Conservation (phyloP, 2,113 vertebrate genomes). For the Gorsachius goisagi region DNA sequence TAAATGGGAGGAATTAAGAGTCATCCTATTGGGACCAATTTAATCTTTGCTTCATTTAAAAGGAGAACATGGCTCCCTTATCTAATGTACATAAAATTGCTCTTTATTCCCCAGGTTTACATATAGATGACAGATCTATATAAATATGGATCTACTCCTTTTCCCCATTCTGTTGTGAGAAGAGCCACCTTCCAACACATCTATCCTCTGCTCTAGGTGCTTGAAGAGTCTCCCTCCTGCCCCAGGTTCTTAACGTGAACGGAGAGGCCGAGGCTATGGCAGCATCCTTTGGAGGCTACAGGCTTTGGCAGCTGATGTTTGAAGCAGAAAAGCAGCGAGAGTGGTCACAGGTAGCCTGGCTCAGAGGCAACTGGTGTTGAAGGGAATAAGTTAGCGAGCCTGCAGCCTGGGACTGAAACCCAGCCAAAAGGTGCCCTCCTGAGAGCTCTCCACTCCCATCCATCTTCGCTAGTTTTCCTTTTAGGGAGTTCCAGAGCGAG, state of each 20-base stretch:
- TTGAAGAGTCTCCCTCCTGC: neutral
- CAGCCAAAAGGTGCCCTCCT: neutral
- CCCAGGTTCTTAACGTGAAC: neutral
- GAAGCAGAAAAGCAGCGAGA: neutral
- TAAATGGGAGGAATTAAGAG: conserved; percentile 62
- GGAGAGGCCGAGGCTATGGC: neutral
- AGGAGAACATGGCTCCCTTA: conserved; percentile 64
- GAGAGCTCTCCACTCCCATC: neutral
- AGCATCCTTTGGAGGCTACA: neutral
- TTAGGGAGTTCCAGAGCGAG: neutral
- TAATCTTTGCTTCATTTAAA: conserved; percentile 67
- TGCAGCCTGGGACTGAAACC: neutral
- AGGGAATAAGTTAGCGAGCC: neutral
- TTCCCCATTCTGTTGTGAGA: neutral
- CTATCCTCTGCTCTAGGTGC: neutral
- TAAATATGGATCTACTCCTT: conserved; percentile 27
- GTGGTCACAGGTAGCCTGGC: neutral
- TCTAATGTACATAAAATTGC: conserved; percentile 56
- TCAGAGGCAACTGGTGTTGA: neutral
- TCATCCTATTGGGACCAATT: conserved; percentile 61
- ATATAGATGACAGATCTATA: conserved; percentile 44
- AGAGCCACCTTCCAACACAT: neutral
- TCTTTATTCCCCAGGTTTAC: conserved; percentile 63
- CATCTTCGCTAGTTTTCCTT: neutral
- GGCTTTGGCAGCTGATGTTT: neutral